Evolutionary conservation across 2,888 invertebrate species (phyloP).

Genomic region (Subacronicta megacephala): DNA sequence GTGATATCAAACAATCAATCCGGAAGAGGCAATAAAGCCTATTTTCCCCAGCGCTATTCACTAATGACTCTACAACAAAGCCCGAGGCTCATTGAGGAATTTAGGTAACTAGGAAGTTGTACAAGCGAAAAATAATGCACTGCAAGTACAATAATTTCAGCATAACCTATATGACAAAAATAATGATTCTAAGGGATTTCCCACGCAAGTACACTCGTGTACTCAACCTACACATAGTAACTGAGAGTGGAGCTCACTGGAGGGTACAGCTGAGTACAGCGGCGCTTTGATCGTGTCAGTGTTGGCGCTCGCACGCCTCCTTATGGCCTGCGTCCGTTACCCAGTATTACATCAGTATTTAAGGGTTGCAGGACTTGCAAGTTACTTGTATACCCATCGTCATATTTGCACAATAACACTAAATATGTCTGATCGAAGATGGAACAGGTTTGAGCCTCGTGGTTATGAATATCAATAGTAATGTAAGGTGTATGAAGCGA

Average conservation of each 20-base stretch:
- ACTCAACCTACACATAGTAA: conserved; percentile 47
- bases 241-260: conserved; percentile 48
- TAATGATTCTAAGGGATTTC: neutral
- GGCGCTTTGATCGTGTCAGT: conserved; percentile 74
- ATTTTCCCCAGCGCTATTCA: neutral
- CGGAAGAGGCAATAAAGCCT: too few relatives aligned
- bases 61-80: neutral
- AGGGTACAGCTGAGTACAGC: conserved; percentile 59
- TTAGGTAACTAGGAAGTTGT: neutral
- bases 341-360: conserved; percentile 31
- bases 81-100: neutral
- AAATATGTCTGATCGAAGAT: conserved; percentile 29
- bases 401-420: conserved; percentile 46
- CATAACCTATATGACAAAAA: neutral
- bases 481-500: conserved; percentile 10
- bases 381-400: conserved; percentile 30
- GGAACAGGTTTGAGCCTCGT: conserved; percentile 18
- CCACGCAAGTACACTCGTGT: conserved; percentile 19
- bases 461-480: conserved; percentile 42
- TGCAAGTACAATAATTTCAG: neutral
- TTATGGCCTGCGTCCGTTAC: conserved; percentile 42
- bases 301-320: conserved; percentile 67
- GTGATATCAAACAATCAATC: neutral
- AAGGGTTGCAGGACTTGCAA: conserved; percentile 29
- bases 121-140: neutral